Evolutionary conservation across 2,888 invertebrate genomes (phyloP).

Genomic region (Ecliptopera silaceata): DNA sequence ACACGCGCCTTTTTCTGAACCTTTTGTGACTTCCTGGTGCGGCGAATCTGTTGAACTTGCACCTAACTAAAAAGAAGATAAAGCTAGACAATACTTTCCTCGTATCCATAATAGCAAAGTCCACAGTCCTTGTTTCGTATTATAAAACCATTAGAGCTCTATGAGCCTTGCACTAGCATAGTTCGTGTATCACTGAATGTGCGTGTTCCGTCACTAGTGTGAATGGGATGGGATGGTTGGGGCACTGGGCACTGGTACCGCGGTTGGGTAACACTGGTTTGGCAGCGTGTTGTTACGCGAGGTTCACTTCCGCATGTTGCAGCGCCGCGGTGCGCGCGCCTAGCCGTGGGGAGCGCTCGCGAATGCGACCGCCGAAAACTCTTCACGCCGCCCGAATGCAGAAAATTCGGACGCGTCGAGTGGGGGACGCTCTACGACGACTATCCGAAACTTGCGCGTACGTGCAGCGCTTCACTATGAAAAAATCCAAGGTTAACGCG

Average conservation of each 20-base stretch:
- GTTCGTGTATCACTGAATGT: constrained; percentile 72
- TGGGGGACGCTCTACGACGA: constrained; percentile 81
- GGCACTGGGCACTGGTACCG: constrained; percentile 5
- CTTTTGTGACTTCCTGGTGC: constrained; percentile 51
- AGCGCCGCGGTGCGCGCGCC: constrained; percentile 68
- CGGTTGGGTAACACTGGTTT: constrained; percentile 24
- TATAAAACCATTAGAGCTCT: constrained; percentile 72
- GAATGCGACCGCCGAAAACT: constrained; percentile 82
- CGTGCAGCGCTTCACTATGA: constrained; percentile 81
- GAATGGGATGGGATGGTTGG: not conserved
- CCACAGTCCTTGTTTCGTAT: constrained; percentile 73
- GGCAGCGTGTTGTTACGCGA: constrained; percentile 46
- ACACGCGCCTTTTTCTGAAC: constrained; percentile 44
- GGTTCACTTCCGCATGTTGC: constrained; percentile 79
- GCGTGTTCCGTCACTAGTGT: constrained; percentile 67
- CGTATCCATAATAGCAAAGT: constrained; percentile 74
- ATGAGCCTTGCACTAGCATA: constrained; percentile 73
- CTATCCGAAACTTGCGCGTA: constrained; percentile 80
- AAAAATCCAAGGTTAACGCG: constrained; percentile 82
- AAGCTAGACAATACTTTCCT: constrained; percentile 76
- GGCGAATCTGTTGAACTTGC: constrained; percentile 7
- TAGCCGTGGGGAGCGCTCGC: constrained; percentile 76
- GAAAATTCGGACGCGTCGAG: constrained; percentile 81
- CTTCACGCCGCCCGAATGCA: constrained; percentile 78
- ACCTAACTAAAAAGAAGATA: constrained; percentile 31